A percentile compares a stretch with the other conserved stretches of the same genome.
Evolutionary conservation across 2,113 vertebrate genomes (phyloP).

Genomic region (Myotis davidii): DNA sequence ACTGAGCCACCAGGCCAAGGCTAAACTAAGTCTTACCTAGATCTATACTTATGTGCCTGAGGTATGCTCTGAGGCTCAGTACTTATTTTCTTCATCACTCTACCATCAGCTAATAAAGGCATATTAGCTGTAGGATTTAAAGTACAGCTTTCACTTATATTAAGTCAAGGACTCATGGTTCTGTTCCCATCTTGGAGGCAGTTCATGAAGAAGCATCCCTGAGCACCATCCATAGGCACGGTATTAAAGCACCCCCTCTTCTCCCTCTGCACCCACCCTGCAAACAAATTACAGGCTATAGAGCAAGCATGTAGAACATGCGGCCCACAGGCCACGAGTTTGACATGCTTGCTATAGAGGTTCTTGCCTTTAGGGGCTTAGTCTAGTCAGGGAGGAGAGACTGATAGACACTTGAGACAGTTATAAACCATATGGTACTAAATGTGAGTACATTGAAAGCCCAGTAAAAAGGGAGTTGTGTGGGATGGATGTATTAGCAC

Average conservation of each 20-base stretch:
- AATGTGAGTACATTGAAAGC: constrained; percentile 7
- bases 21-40: background rate
- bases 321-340: too few species aligned
- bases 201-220: background rate
- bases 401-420: background rate
- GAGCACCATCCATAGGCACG: background rate
- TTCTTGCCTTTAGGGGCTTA: background rate
- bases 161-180: background rate
- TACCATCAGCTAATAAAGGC: background rate
- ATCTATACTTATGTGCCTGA: background rate
- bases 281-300: background rate
- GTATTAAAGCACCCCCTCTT: background rate
- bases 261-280: background rate
- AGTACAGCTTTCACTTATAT: background rate
- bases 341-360: background rate
- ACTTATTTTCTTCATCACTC: constrained; percentile 3
- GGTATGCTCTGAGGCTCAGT: background rate
- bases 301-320: too few species aligned
- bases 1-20: background rate
- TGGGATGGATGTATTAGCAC: background rate
- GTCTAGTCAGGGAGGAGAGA: background rate
- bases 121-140: constrained; percentile 16
- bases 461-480: background rate
- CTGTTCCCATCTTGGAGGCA: background rate
- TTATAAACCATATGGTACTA: constrained; percentile 13